phyloP scores from a whole-genome alignment of 1,140 invertebrate genomes.

The Brachionus paranguensis region DNA sequence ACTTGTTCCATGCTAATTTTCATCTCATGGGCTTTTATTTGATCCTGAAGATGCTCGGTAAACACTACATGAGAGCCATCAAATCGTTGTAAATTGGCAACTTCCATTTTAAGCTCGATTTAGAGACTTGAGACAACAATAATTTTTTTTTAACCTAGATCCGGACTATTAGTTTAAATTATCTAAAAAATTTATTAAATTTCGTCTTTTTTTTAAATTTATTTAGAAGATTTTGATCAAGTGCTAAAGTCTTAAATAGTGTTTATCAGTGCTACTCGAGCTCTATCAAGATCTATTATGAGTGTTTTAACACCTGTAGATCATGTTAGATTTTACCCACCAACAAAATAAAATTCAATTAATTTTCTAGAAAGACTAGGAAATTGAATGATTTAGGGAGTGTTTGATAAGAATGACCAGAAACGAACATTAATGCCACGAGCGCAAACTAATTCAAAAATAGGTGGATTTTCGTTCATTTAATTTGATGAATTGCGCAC shows the following conservation, averaged over 20 bases:
- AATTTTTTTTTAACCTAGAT: constrained; percentile 8
- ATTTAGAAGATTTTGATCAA: neutral
- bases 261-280: neutral
- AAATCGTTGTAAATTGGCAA: neutral
- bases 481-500: neutral
- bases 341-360: neutral
- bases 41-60: neutral
- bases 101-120: neutral
- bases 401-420: neutral
- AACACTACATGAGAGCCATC: neutral
- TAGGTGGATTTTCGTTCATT: neutral
- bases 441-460: neutral
- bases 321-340: constrained; percentile 20
- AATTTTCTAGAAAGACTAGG: neutral
- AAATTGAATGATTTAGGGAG: neutral
- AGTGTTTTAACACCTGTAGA: neutral
- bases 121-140: neutral
- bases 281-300: neutral
- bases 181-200: constrained; percentile 16
- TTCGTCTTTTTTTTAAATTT: neutral
- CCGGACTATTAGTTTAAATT: neutral
- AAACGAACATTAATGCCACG: neutral
- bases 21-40: neutral
- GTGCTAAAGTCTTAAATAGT: constrained; percentile 3
- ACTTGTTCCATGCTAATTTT: constrained; percentile 9